Conservation (phyloP, 2,113 vertebrate species). For the Ginglymostoma cirratum region DNA sequence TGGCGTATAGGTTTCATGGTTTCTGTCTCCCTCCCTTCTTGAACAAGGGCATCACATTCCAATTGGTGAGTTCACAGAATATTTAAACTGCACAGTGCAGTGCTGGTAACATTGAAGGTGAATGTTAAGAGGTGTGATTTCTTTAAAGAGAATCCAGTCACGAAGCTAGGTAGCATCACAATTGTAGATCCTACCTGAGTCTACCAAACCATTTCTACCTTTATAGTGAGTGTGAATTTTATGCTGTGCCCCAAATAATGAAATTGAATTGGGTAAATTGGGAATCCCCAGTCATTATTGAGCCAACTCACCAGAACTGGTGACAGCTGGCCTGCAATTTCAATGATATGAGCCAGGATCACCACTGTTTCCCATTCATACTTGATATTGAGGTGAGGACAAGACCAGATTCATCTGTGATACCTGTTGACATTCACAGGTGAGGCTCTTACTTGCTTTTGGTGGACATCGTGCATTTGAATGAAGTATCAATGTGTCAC, state of each 20-base stretch:
- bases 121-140: background rate
- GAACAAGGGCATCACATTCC: too few relatives aligned
- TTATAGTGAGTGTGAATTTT: background rate
- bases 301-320: background rate
- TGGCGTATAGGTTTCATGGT: too few relatives aligned
- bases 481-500: background rate
- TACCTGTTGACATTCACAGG: background rate
- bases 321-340: background rate
- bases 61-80: too few relatives aligned
- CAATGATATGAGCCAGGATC: background rate
- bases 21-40: too few relatives aligned
- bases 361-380: background rate
- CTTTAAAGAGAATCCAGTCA: background rate
- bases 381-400: background rate
- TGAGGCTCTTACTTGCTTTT: background rate
- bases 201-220: background rate
- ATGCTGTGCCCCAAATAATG: background rate
- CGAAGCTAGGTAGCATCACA: background rate
- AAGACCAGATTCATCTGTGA: too few relatives aligned
- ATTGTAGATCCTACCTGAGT: background rate
- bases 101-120: background rate
- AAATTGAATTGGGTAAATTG: background rate
- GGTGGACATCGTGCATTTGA: background rate
- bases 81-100: background rate
- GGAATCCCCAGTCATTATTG: background rate